Conservation (phyloP, 92 coral and sea anemone genomes). For the Hydrozoanthus gracilis region DNA sequence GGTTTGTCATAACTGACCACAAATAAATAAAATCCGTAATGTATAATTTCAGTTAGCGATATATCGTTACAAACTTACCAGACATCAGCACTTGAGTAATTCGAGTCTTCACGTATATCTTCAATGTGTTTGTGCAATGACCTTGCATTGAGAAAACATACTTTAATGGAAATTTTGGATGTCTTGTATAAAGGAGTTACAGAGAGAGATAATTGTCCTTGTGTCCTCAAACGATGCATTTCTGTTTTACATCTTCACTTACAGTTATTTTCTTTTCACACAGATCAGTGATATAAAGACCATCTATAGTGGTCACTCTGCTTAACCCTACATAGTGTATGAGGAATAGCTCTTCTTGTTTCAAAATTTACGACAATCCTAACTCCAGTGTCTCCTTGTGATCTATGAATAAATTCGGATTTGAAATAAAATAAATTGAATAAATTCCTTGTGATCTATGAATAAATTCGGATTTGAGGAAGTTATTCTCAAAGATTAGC, state of each 20-base stretch:
- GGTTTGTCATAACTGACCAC: no score
- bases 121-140: slow-evolving; percentile 25
- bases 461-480: not conserved
- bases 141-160: slow-evolving; percentile 20
- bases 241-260: slow-evolving; percentile 26
- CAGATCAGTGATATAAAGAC: slow-evolving; percentile 25
- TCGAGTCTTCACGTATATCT: slow-evolving; percentile 18
- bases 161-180: slow-evolving; percentile 21
- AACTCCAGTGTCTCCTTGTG: slow-evolving; percentile 16
- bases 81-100: slow-evolving; percentile 22
- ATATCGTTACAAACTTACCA: no score
- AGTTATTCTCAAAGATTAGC: no score
- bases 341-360: slow-evolving; percentile 12
- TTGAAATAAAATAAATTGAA: no score
- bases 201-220: slow-evolving; percentile 13
- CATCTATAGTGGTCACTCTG: slow-evolving; percentile 18
- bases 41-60: no score
- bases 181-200: slow-evolving; percentile 10
- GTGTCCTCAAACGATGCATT: slow-evolving; percentile 24
- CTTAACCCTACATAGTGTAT: slow-evolving; percentile 27
- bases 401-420: not conserved
- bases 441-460: slow-evolving; percentile 10
- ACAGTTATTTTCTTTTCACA: slow-evolving; percentile 21
- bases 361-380: slow-evolving; percentile 24
- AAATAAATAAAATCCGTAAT: no score